phyloP scores from a whole-genome alignment of 2,888 invertebrate genomes.

The Charanyca ferruginea region DNA sequence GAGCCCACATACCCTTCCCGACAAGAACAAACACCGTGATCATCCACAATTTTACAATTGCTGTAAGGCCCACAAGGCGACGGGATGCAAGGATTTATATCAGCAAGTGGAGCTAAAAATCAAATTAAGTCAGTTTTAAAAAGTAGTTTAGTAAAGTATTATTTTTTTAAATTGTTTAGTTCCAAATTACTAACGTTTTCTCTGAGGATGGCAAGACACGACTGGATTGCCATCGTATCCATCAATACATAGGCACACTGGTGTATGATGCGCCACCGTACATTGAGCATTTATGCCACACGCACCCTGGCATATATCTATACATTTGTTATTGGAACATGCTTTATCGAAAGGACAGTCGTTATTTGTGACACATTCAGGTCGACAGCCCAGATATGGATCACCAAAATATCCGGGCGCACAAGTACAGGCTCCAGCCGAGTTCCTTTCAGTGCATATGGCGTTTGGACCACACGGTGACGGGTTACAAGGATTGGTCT shows the following conservation, averaged over 20 bases:
- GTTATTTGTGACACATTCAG: slow-evolving; percentile 96
- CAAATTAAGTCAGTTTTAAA: slow-evolving; percentile 47
- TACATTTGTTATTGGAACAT: slow-evolving; percentile 96
- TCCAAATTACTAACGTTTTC: slow-evolving; percentile 81
- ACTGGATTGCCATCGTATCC: slow-evolving; percentile 95
- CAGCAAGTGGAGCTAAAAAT: slow-evolving; percentile 84
- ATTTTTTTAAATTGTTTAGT: slow-evolving; percentile 18
- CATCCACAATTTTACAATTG: slow-evolving; percentile 93
- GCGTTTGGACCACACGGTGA: slow-evolving; percentile 97
- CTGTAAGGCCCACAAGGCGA: slow-evolving; percentile 95
- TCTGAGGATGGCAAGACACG: slow-evolving; percentile 88
- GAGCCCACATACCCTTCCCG: slow-evolving; percentile 94
- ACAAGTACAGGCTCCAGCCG: slow-evolving; percentile 96
- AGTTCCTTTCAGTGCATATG: slow-evolving; percentile 95
- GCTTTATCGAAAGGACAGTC: slow-evolving; percentile 95
- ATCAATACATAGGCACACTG: slow-evolving; percentile 94
- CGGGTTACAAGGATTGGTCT: slow-evolving; percentile 95
- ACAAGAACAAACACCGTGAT: slow-evolving; percentile 95
- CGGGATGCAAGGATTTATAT: slow-evolving; percentile 93
- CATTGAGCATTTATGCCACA: slow-evolving; percentile 96
- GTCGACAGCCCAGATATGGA: slow-evolving; percentile 96
- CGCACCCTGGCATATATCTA: slow-evolving; percentile 95
- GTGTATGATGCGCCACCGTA: slow-evolving; percentile 95
- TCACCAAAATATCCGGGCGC: slow-evolving; percentile 96
- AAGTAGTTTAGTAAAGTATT: not conserved